These are phyloP conservation scores for Dendroctonus ponderosae DNA, from an alignment of 1,140 invertebrate genomes.

Conservation along the genomic window DNA sequence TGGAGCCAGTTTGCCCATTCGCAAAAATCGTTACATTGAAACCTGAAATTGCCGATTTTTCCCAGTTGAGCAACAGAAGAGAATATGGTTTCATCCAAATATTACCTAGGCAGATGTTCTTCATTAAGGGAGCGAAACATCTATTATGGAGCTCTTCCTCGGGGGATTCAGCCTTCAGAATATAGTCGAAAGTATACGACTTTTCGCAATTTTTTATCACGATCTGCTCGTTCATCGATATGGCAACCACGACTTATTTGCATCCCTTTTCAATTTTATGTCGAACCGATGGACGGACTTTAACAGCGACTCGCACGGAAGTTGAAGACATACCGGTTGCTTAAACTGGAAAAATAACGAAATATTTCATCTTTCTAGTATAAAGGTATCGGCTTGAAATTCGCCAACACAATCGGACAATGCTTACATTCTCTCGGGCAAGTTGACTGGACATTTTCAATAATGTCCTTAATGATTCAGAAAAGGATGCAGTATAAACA, in stretches of 20 bases:
- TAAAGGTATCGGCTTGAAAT: too few species aligned
- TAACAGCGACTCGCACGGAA: conserved; percentile 70
- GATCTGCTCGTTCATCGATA: conserved; percentile 65
- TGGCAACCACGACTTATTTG: conserved; percentile 63
- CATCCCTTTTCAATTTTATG: conserved; percentile 70
- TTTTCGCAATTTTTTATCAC: conserved; percentile 69
- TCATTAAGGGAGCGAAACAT: conserved; percentile 72
- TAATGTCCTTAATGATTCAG: too few species aligned
- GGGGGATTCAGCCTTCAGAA: conserved; percentile 66
- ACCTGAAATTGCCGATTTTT: conserved; percentile 49
- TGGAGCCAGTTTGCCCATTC: conserved; percentile 92
- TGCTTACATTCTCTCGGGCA: too few species aligned
- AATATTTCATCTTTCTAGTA: too few species aligned
- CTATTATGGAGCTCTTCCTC: conserved; percentile 77
- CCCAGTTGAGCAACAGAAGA: not conserved
- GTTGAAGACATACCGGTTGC: conserved; percentile 37
- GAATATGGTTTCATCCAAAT: not conserved
- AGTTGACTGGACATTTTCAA: too few species aligned
- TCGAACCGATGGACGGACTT: conserved; percentile 74
- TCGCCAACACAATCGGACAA: too few species aligned
- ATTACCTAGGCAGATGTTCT: conserved; percentile 72
- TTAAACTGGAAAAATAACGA: too few species aligned
- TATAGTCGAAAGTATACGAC: conserved; percentile 86
- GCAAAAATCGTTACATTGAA: conserved; percentile 92
- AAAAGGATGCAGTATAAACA: too few species aligned